Conservation (phyloP, 2,888 invertebrate species). For the Eumacrocentrus americanus region DNA sequence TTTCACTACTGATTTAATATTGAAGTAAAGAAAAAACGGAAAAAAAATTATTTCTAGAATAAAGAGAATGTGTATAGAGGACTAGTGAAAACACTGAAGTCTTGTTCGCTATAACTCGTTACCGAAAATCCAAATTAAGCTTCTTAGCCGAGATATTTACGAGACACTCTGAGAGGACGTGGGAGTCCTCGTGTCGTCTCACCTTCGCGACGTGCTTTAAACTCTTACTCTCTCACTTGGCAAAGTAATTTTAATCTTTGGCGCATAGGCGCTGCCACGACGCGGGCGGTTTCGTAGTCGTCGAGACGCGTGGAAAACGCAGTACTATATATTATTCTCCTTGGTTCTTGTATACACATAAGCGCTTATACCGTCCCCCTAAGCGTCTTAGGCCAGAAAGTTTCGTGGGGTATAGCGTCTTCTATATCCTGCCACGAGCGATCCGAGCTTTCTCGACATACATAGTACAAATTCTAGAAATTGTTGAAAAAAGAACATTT, state of each 20-base stretch:
- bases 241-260: conserved; percentile 61
- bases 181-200: conserved; percentile 24
- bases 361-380: conserved; percentile 51
- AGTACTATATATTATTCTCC: conserved; percentile 53
- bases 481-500: neutral
- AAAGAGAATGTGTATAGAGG: conserved; percentile 38
- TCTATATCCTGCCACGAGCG: neutral
- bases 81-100: conserved; percentile 22
- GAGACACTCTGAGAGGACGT: conserved; percentile 54
- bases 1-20: no score
- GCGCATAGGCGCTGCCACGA: conserved; percentile 40
- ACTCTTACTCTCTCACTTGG: conserved; percentile 43
- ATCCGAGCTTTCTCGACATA: neutral
- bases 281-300: conserved; percentile 26
- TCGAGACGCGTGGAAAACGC: conserved; percentile 8
- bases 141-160: conserved; percentile 60
- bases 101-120: conserved; percentile 56
- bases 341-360: conserved; percentile 54
- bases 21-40: no score
- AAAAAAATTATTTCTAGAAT: no score
- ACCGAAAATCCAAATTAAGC: conserved; percentile 62
- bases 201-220: conserved; percentile 36
- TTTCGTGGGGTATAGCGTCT: conserved; percentile 43
- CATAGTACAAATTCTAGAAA: neutral
- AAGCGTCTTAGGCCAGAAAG: conserved; percentile 59